Evolutionary conservation across 2,888 invertebrate genomes (phyloP).

Genomic region (Rapana venosa): DNA sequence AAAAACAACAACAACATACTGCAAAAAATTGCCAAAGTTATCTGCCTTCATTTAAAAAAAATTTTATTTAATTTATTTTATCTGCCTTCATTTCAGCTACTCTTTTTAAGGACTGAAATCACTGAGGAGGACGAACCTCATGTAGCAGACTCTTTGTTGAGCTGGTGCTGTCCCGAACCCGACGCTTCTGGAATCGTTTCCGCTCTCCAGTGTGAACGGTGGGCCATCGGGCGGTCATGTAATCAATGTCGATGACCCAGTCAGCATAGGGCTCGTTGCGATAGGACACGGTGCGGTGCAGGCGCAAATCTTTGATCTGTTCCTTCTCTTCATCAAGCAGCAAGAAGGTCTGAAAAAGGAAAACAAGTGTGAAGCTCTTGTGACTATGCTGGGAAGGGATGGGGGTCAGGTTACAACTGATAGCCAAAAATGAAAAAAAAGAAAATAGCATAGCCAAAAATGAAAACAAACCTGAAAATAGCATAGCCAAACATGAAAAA

Average conservation of each 20-base stretch:
- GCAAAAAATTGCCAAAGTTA: no score
- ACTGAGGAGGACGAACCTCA: conserved; percentile 41
- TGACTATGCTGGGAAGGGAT: no score
- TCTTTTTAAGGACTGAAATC: no score
- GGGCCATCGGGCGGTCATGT: conserved; percentile 57
- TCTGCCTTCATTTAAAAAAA: no score
- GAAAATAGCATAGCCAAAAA: background rate
- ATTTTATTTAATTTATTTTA: no score
- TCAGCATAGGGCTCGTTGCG: conserved; percentile 50
- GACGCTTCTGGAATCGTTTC: conserved; percentile 49
- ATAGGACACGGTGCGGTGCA: conserved; percentile 46
- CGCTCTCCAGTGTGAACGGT: conserved; percentile 47
- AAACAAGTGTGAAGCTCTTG: background rate
- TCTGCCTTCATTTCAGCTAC: no score
- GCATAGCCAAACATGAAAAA: no score
- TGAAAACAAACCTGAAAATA: background rate
- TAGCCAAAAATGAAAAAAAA: no score
- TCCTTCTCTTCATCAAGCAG: conserved; percentile 57
- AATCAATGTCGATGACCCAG: conserved; percentile 52
- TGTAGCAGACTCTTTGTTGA: conserved; percentile 52
- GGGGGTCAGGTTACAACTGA: background rate
- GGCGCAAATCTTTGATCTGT: conserved; percentile 50
- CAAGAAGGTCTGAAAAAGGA: conserved; percentile 50
- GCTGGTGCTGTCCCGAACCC: conserved; percentile 52
- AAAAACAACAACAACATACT: no score